These are phyloP conservation scores for Gnathonemus longibarbis DNA, from an alignment of 2,113 vertebrate species.

Conservation along the genomic window DNA sequence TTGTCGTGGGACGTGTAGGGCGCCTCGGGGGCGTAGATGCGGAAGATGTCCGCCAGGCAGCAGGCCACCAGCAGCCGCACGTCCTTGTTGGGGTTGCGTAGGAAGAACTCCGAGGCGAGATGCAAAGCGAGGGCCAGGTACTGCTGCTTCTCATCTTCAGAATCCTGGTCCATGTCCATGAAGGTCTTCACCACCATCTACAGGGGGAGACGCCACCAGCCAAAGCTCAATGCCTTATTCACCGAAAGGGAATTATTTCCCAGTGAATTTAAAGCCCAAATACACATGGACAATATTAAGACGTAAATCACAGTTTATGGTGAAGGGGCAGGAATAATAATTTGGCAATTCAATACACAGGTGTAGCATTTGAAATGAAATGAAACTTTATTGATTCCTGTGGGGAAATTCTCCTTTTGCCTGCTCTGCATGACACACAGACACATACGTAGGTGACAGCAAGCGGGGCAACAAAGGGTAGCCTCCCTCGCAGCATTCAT, in stretches of 20 bases:
- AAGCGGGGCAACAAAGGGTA: not conserved
- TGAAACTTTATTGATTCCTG: not conserved
- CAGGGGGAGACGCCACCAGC: constrained; percentile 20
- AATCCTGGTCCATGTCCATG: constrained; percentile 99
- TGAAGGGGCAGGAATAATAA: not conserved
- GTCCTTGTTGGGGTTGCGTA: constrained; percentile 99
- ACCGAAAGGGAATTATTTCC: not conserved
- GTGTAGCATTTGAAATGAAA: not conserved
- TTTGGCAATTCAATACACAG: not conserved
- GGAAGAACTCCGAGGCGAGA: constrained; percentile 97
- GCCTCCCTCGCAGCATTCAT: not conserved
- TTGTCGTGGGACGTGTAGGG: constrained; percentile 98
- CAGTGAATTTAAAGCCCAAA: constrained; percentile 69
- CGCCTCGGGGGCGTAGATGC: constrained; percentile 97
- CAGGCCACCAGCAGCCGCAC: constrained; percentile 97
- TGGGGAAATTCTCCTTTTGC: not conserved
- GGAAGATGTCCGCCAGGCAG: constrained; percentile 97
- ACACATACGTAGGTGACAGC: not conserved
- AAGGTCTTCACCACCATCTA: constrained; percentile 99
- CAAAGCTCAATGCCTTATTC: not conserved
- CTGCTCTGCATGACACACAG: not conserved
- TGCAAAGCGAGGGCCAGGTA: constrained; percentile 96
- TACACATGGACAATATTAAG: constrained; percentile 60
- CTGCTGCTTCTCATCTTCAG: constrained; percentile 97
- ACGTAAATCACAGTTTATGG: not conserved